Conservation (phyloP, 2,888 invertebrate genomes). For the Micoletzkya japonica region DNA sequence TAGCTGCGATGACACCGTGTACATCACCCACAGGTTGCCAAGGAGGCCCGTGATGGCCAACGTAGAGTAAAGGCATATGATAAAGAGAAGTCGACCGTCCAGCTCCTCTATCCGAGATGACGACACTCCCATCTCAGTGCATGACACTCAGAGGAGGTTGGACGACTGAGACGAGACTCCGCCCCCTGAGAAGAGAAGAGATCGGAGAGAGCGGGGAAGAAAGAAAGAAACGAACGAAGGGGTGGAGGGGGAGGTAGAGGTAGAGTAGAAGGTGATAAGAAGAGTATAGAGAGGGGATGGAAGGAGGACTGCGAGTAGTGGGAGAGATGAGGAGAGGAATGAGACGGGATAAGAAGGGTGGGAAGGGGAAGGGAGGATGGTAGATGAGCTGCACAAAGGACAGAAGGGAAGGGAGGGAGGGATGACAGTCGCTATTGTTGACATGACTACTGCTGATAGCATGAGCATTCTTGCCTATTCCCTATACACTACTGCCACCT, state of each 20-base stretch:
- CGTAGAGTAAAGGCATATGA: slow-evolving; percentile 46
- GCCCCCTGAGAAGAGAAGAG: slow-evolving; percentile 5
- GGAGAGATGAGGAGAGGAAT: slow-evolving; percentile 2
- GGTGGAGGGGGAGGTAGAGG: slow-evolving; percentile 29
- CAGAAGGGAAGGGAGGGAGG: background rate
- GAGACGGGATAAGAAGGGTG: background rate
- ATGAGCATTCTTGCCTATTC: too few relatives aligned
- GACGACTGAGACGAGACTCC: slow-evolving; percentile 13
- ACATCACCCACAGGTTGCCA: slow-evolving; percentile 59
- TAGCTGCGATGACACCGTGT: slow-evolving; percentile 51
- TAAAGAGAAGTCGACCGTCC: slow-evolving; percentile 35
- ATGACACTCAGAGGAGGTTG: too few relatives aligned
- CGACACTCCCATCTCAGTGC: too few relatives aligned
- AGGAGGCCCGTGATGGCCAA: slow-evolving; percentile 51
- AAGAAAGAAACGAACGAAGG: slow-evolving; percentile 7
- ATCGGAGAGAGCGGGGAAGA: slow-evolving; percentile 2
- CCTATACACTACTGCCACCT: background rate
- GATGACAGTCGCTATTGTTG: background rate
- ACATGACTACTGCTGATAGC: background rate
- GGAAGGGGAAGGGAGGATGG: background rate
- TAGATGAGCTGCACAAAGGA: background rate
- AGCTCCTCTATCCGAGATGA: slow-evolving; percentile 6
- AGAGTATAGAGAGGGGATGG: too few relatives aligned
- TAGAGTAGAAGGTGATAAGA: too few relatives aligned
- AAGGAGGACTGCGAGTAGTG: too few relatives aligned